Base-by-base conservation (phyloP, 2,888 invertebrate genomes). In the Philonicus albiceps region DNA sequence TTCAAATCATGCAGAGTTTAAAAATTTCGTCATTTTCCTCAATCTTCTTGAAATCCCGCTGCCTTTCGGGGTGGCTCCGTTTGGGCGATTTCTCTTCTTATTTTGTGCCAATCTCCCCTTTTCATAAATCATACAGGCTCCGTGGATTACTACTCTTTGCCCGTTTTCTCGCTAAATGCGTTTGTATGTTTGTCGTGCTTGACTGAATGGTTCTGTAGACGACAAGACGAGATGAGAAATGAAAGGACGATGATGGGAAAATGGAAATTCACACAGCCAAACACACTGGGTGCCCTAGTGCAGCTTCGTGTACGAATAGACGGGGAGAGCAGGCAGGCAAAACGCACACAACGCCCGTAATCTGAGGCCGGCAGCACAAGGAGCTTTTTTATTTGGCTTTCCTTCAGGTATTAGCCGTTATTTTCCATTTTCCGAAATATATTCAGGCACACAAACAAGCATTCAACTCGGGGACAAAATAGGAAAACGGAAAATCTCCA, bases 51-150 rank as follows among this genome's bases (percentile, higher is more conserved):
- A 64, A 27, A 43, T 37, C 37, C 16, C 43, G 19, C 49, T 37
- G 53, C 22, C 31, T 31, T 53, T 27, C n/a, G 19, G n/a, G 31
- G 16, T 3, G 19, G 30, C 8, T 37, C 31, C 64, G 13, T 78
- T 37, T 43, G 74, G 78, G 43, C 22, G 80, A 80, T 80, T 86
- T 86, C 30, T 80, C 43, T 86, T 73, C 31, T 64, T 40, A 86
- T 78, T 80, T 86, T 73, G 72, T 80, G 40, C 86, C 86, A 86
- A 86, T 86, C 78, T 86, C 86, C 86, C 80, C 72, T 80, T 86
- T 86, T 86, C 86, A 86, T 86, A 86, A 86, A 86, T 86, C 86
- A 86, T 86, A 86, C 64, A 74, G 55, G 86, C 76, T 27, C 55
- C 30, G 11, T 76, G 86, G 86, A 86, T 86, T 76, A 86, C 76